Conservation (phyloP, 2,888 invertebrate species). For the Chloroclystis v-ata region DNA sequence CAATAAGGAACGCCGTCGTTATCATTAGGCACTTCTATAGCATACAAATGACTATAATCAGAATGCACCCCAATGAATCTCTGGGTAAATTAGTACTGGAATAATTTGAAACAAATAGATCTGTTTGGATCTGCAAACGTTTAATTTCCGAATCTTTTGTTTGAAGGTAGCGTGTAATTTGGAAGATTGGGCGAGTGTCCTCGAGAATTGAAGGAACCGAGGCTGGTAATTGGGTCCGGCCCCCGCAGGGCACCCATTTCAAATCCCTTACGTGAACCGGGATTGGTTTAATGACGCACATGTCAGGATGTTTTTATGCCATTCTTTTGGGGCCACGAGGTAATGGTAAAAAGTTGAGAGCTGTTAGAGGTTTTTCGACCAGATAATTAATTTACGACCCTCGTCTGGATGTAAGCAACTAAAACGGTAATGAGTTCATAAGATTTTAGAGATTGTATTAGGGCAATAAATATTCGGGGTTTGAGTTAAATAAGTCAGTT, state of each 20-base stretch:
- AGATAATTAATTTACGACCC: conserved; percentile 5
- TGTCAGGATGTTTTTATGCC: conserved; percentile 54
- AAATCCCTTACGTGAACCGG: conserved; percentile 53
- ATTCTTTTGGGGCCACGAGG: conserved; percentile 29
- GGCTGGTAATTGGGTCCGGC: conserved; percentile 54
- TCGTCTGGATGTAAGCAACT: not conserved
- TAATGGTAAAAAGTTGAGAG: conserved; percentile 17
- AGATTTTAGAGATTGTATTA: too few species aligned
- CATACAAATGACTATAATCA: conserved; percentile 29
- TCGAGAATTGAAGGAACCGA: conserved; percentile 41
- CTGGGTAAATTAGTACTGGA: conserved; percentile 15
- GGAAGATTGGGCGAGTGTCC: conserved; percentile 14
- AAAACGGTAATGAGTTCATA: not conserved
- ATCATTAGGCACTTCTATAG: conserved; percentile 27
- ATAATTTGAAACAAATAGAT: conserved; percentile 11
- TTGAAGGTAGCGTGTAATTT: conserved; percentile 8
- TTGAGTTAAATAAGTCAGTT: too few species aligned
- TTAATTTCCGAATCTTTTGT: conserved; percentile 8
- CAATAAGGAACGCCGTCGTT: conserved; percentile 20
- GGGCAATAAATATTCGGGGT: too few species aligned
- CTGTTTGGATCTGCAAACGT: conserved; percentile 3
- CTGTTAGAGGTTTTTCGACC: conserved; percentile 1
- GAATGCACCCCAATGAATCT: conserved; percentile 26
- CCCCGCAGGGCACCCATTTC: conserved; percentile 57
- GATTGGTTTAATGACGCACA: conserved; percentile 65